phyloP scores from a whole-genome alignment of 2,113 vertebrate species.

The Pyxicephalus adspersus region DNA sequence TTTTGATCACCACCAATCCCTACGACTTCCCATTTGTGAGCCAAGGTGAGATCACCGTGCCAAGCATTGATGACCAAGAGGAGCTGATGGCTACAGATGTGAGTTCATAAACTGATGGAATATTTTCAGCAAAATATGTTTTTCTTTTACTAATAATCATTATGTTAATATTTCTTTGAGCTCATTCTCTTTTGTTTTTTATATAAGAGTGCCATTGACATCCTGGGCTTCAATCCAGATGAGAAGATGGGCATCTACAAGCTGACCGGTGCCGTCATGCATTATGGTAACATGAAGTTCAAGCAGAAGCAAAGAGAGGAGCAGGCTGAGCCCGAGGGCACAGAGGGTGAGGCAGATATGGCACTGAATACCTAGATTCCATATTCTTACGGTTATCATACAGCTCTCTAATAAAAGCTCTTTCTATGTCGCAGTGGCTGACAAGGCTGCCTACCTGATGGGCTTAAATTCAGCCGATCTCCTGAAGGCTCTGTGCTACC shows the following conservation, averaged over 20 bases:
- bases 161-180: not conserved
- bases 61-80: conserved; percentile 57
- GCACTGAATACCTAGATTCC: too few relatives aligned
- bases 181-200: not conserved
- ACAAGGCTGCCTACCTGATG: conserved; percentile 62
- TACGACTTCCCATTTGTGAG: conserved; percentile 55
- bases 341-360: conserved; percentile 48
- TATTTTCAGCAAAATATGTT: not conserved
- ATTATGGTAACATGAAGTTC: conserved; percentile 64
- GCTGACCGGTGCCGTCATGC: conserved; percentile 55
- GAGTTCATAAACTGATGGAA: conserved; percentile 20
- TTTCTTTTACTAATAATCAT: not conserved
- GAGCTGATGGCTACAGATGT: conserved; percentile 59
- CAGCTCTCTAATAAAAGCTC: too few relatives aligned
- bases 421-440: conserved; percentile 44
- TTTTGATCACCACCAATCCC: conserved; percentile 59
- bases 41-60: conserved; percentile 59
- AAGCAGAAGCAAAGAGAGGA: conserved; percentile 70
- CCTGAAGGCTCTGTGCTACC: conserved; percentile 60
- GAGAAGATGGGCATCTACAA: conserved; percentile 61
- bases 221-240: conserved; percentile 64
- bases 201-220: conserved; percentile 63
- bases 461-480: conserved; percentile 60
- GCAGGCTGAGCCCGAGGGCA: conserved; percentile 64
- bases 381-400: too few relatives aligned